A percentile compares a stretch with the other conserved stretches of the same genome.
Conservation (phyloP, 1,140 invertebrate genomes). For the Aphelinus atriplicis region DNA sequence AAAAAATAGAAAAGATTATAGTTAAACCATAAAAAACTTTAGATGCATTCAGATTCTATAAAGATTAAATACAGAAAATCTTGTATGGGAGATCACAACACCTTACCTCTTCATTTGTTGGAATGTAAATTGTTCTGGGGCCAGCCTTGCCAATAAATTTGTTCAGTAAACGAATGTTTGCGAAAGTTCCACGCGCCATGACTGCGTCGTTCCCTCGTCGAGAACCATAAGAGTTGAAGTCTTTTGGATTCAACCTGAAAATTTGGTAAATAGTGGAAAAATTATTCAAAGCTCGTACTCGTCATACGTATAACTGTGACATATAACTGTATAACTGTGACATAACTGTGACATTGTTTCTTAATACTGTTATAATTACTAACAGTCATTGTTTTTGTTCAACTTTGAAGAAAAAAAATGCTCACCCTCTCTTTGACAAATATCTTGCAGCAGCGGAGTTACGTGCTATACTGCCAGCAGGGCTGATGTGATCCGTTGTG, state of each 20-base stretch:
- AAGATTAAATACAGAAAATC: not conserved
- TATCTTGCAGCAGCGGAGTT: slow-evolving; percentile 94
- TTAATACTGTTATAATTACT: too few relatives aligned
- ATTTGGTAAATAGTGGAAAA: too few relatives aligned
- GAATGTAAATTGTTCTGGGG: slow-evolving; percentile 90
- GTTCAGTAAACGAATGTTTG: slow-evolving; percentile 96
- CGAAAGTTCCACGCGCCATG: slow-evolving; percentile 97
- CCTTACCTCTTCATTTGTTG: slow-evolving; percentile 81
- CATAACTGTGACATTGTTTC: too few relatives aligned
- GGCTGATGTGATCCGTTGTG: slow-evolving; percentile 98
- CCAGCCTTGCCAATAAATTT: slow-evolving; percentile 87
- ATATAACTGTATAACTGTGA: not conserved
- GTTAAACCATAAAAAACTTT: too few relatives aligned
- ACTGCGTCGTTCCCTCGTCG: slow-evolving; percentile 95
- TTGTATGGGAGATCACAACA: not conserved
- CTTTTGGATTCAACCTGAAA: slow-evolving; percentile 83
- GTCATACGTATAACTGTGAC: not conserved
- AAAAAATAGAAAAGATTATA: too few relatives aligned
- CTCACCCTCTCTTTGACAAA: slow-evolving; percentile 78
- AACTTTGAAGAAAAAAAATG: slow-evolving; percentile 2
- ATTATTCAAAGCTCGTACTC: too few relatives aligned
- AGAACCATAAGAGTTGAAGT: slow-evolving; percentile 98
- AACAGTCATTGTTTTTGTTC: not conserved
- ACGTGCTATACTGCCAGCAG: slow-evolving; percentile 95
- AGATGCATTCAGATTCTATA: too few relatives aligned